Evolutionary conservation across 2,797 vertebrate genomes (phyloP).

Genomic region (Enteromius paludinosus): DNA sequence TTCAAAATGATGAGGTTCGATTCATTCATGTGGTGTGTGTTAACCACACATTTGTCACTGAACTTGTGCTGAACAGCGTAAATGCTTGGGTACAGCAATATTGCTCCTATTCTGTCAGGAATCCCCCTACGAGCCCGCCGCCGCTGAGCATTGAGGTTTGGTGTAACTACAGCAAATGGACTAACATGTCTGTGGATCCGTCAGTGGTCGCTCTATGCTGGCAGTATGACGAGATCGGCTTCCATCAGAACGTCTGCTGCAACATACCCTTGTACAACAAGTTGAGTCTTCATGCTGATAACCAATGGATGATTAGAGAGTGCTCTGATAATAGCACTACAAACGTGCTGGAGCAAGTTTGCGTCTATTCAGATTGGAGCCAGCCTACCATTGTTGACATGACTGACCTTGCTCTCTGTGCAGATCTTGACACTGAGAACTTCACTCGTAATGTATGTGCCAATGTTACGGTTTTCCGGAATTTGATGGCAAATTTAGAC

Average conservation of each 20-base stretch:
- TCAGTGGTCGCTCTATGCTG: slow-evolving; percentile 79
- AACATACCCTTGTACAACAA: slow-evolving; percentile 65
- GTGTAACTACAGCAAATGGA: slow-evolving; percentile 78
- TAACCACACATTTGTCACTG: slow-evolving; percentile 70
- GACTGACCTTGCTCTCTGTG: slow-evolving; percentile 79
- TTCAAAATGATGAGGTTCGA: slow-evolving; percentile 67
- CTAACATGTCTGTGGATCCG: slow-evolving; percentile 65
- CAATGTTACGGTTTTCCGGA: slow-evolving; percentile 72
- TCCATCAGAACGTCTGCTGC: slow-evolving; percentile 78
- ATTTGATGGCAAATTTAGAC: slow-evolving; percentile 79
- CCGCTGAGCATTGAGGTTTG: background rate
- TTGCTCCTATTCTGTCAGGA: slow-evolving; percentile 63
- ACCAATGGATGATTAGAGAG: slow-evolving; percentile 73
- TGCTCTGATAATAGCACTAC: slow-evolving; percentile 68
- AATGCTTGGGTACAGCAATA: slow-evolving; percentile 71
- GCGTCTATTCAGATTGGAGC: slow-evolving; percentile 77
- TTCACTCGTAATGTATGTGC: slow-evolving; percentile 77
- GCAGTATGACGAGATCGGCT: slow-evolving; percentile 71
- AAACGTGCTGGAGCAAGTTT: slow-evolving; percentile 65
- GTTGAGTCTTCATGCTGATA: slow-evolving; percentile 68
- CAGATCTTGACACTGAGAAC: slow-evolving; percentile 74
- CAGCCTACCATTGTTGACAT: slow-evolving; percentile 78
- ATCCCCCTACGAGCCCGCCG: slow-evolving; percentile 19
- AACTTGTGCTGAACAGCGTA: slow-evolving; percentile 62
- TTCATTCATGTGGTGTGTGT: slow-evolving; percentile 73